Evolutionary conservation across 2,888 invertebrate species (phyloP), one percentile per base, ranked within the genome.

Genomic region (Carabus problematicus): DNA sequence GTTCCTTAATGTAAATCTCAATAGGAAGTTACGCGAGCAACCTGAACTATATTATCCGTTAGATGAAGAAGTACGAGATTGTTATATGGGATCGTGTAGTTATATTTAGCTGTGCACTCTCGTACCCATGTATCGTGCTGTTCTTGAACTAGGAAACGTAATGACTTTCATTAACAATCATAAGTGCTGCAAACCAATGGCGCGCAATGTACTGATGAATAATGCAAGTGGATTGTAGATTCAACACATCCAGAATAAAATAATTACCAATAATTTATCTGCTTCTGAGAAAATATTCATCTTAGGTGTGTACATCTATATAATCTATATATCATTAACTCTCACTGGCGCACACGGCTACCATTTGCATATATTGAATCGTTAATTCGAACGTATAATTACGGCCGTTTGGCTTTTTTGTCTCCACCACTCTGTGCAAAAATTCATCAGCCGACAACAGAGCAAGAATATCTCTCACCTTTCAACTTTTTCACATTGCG

Each of bases 211-310:
- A 29, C 12, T 52, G 52, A 16, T 52, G 52, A 52, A 52, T 52
- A 52, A 52, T 52, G 52, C 52, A 52, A 52, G n/a, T 45, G 45
- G 45, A 45, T 45, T 45, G 52, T 11, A 12, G 52, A 52, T 52
- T 52, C 52, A 52, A 52, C 52, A 52, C 52, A 52, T 52, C 19
- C 52, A 16, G 52, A 52, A 14, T 52, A 14, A 52, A 52, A 52
- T 52, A 52, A 52, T 52, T 52, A 52, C 52, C 52, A 52, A 52
- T 52, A 52, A 52, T 52, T 52, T 52, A 52, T 52, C 52, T 52
- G 52, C 52, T 52, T 52, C 52, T 52, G 52, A 52, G 52, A 14
- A 52, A 52, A 52, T 52, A 52, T 7, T 11, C 52, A 18, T 52
- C 52, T 14, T 52, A 52, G 52, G 52, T 52, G 52, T 52, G 19